phyloP scores from a whole-genome alignment of 1,140 invertebrate species.

The Magallana angulata region DNA sequence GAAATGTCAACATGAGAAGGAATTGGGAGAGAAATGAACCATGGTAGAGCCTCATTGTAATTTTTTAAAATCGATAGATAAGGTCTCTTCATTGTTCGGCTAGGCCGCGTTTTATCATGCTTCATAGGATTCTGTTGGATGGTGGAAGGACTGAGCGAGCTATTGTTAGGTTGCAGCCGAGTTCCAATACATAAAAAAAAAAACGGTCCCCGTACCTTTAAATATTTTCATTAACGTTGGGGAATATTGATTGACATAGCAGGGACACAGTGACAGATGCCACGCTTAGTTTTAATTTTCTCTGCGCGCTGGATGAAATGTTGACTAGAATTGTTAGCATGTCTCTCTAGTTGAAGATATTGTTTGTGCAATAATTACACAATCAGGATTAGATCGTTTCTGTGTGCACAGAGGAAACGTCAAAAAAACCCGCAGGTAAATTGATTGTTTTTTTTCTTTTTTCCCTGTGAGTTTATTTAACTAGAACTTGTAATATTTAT shows the following conservation, averaged over 20 bases:
- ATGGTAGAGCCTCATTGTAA: constrained; percentile 19
- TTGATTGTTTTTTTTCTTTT: background rate
- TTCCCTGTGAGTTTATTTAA: too few species aligned
- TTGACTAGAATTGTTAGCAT: background rate
- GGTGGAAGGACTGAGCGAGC: background rate
- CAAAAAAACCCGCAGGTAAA: constrained; percentile 1
- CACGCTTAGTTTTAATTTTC: constrained; percentile 17
- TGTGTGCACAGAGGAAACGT: background rate
- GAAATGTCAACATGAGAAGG: background rate
- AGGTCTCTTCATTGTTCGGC: background rate
- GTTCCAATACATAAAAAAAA: constrained; percentile 33
- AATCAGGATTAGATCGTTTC: constrained; percentile 12
- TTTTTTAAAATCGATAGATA: constrained; percentile 10
- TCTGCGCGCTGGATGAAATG: background rate
- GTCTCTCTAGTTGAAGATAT: background rate
- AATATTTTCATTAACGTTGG: constrained; percentile 20
- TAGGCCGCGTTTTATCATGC: background rate
- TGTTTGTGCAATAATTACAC: constrained; percentile 31
- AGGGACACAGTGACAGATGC: constrained; percentile 12
- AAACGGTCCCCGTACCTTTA: constrained; percentile 7
- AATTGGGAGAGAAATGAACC: constrained; percentile 9
- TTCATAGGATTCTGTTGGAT: background rate
- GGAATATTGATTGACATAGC: constrained; percentile 8
- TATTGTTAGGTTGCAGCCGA: background rate
- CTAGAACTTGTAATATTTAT: too few species aligned